Conservation (phyloP, 2,113 vertebrate species). For the Monopterus albus region DNA sequence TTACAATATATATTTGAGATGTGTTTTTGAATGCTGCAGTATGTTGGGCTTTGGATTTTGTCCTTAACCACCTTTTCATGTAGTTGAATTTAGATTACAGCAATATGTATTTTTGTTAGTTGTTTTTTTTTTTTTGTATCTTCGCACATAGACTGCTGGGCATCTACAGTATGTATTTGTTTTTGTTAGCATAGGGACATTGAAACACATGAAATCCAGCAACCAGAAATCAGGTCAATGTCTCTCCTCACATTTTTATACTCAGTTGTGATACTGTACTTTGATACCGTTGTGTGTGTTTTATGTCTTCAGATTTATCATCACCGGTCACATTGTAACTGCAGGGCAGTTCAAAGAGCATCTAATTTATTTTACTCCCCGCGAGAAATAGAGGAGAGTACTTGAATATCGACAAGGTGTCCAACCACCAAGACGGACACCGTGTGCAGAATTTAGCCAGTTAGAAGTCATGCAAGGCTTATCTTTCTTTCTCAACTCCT, state of each 20-base stretch:
- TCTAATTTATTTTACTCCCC: constrained; percentile 86
- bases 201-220: constrained; percentile 50
- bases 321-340: constrained; percentile 82
- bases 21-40: constrained; percentile 44
- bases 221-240: constrained; percentile 69
- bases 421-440: constrained; percentile 77
- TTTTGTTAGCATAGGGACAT: constrained; percentile 49
- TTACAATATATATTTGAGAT: constrained; percentile 54
- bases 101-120: constrained; percentile 32
- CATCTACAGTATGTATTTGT: constrained; percentile 47
- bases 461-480: constrained; percentile 36
- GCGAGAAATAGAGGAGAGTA: constrained; percentile 77
- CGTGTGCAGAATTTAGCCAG: constrained; percentile 76
- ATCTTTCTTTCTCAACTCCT: constrained; percentile 45
- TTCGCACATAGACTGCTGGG: constrained; percentile 65
- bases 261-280: constrained; percentile 68
- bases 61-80: constrained; percentile 48
- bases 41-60: constrained; percentile 63
- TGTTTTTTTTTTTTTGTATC: constrained; percentile 24
- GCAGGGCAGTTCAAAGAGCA: constrained; percentile 87
- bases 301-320: constrained; percentile 69
- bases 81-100: constrained; percentile 60
- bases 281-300: constrained; percentile 66
- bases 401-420: constrained; percentile 85
- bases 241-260: constrained; percentile 43